phyloP scores from a whole-genome alignment of 2,113 vertebrate species.

The Clarias gariepinus region DNA sequence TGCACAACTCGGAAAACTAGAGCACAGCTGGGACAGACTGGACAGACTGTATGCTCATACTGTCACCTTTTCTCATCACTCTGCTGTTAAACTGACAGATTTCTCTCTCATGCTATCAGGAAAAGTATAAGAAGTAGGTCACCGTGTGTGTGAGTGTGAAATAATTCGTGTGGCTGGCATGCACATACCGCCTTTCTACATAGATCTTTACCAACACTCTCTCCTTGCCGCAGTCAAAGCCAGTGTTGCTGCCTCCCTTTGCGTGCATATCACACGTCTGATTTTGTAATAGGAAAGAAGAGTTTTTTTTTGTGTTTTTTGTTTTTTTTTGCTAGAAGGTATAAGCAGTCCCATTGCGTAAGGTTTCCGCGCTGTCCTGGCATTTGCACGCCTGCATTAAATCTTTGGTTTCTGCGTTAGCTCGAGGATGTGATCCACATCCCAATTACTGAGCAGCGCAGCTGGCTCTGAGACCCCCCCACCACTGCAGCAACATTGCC shows the following conservation, averaged over 20 bases:
- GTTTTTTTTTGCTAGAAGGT: conserved; percentile 19
- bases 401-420: conserved; percentile 72
- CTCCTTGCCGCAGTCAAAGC: background rate
- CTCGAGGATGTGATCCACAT: conserved; percentile 73
- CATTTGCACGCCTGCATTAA: conserved; percentile 75
- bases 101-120: background rate
- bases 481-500: conserved; percentile 67
- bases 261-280: conserved; percentile 34
- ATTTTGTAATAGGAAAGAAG: conserved; percentile 35
- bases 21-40: background rate
- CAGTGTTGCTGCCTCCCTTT: background rate
- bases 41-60: background rate
- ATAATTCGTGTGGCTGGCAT: background rate
- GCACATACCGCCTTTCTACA: background rate
- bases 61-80: background rate
- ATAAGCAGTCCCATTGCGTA: conserved; percentile 52
- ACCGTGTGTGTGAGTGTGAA: conserved; percentile 9
- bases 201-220: conserved; percentile 6
- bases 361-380: conserved; percentile 55
- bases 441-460: conserved; percentile 65
- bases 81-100: background rate
- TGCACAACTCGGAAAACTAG: background rate
- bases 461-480: conserved; percentile 36
- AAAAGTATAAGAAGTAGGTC: conserved; percentile 29
- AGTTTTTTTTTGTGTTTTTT: background rate